Evolutionary conservation across 2,113 vertebrate species (phyloP).

Genomic region (Scopus umbretta): DNA sequence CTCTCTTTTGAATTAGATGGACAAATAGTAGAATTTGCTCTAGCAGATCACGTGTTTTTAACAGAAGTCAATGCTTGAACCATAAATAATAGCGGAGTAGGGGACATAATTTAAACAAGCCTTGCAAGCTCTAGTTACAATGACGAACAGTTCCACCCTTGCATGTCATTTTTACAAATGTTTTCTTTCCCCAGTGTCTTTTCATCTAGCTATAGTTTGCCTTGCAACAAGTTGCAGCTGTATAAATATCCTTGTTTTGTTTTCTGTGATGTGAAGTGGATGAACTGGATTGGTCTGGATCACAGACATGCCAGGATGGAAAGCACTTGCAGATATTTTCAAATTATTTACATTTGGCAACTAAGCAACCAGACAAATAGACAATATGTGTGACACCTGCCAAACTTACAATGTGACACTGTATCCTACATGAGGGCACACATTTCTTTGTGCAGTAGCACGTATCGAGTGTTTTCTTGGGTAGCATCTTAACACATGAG

Average conservation of each 20-base stretch:
- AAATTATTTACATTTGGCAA: constrained; percentile 38
- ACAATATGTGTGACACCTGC: constrained; percentile 38
- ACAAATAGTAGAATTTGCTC: constrained; percentile 8
- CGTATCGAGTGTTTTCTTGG: not conserved
- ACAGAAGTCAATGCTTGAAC: constrained; percentile 15
- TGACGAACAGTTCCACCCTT: constrained; percentile 54
- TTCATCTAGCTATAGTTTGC: constrained; percentile 67
- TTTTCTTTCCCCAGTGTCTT: constrained; percentile 56
- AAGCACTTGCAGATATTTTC: constrained; percentile 13
- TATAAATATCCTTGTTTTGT: constrained; percentile 70
- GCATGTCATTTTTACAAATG: constrained; percentile 63
- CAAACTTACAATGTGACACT: not conserved
- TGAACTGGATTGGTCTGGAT: constrained; percentile 48
- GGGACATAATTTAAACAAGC: constrained; percentile 54
- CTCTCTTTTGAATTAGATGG: constrained; percentile 2
- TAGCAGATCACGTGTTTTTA: constrained; percentile 31
- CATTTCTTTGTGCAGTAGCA: not conserved
- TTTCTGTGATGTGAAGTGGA: constrained; percentile 64
- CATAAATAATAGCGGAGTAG: constrained; percentile 44
- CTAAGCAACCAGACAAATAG: constrained; percentile 29
- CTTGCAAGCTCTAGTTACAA: constrained; percentile 51
- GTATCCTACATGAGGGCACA: not conserved
- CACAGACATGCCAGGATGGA: constrained; percentile 35
- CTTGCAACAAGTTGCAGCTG: constrained; percentile 67
- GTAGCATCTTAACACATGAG: not conserved